Evolutionary conservation across 2,888 invertebrate species (phyloP), one percentile per base, ranked within the genome.

Genomic region (Leuctra nigra): DNA sequence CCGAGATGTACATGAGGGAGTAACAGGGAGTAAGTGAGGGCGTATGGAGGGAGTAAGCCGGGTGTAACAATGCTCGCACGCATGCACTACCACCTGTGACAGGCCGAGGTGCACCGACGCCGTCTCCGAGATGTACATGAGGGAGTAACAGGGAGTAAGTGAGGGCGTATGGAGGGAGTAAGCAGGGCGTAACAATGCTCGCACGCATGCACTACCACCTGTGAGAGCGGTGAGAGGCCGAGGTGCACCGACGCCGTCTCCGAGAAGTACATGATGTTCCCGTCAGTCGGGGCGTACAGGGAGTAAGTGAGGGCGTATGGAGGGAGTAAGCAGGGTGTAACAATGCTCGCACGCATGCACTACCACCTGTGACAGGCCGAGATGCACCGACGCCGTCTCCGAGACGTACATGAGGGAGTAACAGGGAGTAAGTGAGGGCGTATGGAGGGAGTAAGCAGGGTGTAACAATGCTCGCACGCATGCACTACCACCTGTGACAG

Each of bases 1-100:
- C 98, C 53, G 95, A 95, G 70, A 97, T 96, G 77, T 98, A 98
- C 94, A 98, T 95, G 66, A 98, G n/a, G n/a, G n/a, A n/a, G n/a
- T n/a, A 29, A 29, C 6, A 11, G 29, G 29, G 11, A 29, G 29
- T 29, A 29, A 29, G 6, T n/a, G n/a, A n/a, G n/a, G n/a, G n/a
- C n/a, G n/a, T n/a, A n/a, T n/a, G n/a, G n/a, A n/a, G n/a, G n/a
- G n/a, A n/a, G n/a, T n/a, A n/a, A n/a, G n/a, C n/a, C n/a, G n/a
- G n/a, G n/a, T n/a, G n/a, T n/a, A 14, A 1, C 18, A 11, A 18
- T 35, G 38, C 38, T 38, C 39, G 35, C 35, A 36, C 56, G 54
- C 54, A 53, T 47, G 39, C 56, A 55, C 59, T 59, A 55, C 59
- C 75, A 95, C 96, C 88, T 98, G 97, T 71, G 96, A 94, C 55